Evolutionary conservation across 2,113 vertebrate species (phyloP).

Genomic region (Nycticorax nycticorax): DNA sequence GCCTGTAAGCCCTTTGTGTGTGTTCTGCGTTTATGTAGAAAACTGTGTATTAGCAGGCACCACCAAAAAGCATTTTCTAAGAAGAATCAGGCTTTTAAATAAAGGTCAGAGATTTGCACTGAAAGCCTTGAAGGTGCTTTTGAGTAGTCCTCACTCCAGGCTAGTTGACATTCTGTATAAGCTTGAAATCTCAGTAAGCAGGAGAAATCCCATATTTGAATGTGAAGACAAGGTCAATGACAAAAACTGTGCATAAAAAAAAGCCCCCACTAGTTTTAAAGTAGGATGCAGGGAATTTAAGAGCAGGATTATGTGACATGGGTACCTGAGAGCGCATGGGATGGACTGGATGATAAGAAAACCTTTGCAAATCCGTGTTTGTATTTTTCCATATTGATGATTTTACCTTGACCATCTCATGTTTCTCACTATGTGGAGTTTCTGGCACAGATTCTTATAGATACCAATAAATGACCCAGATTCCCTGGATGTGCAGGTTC

Average conservation of each 20-base stretch:
- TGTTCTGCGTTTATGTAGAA: background rate
- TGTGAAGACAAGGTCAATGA: background rate
- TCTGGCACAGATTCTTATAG: background rate
- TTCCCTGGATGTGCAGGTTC: background rate
- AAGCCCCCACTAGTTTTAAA: background rate
- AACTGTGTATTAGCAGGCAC: background rate
- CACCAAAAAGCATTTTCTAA: background rate
- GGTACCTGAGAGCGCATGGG: background rate
- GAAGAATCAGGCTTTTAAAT: background rate
- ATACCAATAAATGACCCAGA: background rate
- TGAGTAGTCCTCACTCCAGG: background rate
- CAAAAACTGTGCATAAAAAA: background rate
- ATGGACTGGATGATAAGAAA: background rate
- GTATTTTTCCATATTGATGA: background rate
- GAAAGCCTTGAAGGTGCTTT: conserved; percentile 23
- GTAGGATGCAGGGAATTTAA: background rate
- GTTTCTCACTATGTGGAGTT: background rate
- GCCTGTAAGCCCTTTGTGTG: background rate
- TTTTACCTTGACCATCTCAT: background rate
- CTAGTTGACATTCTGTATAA: background rate
- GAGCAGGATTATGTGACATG: background rate
- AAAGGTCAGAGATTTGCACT: conserved; percentile 41
- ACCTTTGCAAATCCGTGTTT: background rate
- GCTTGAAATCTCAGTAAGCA: background rate
- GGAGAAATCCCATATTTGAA: background rate